Base-by-base conservation (phyloP, 2,113 vertebrate genomes). In the Myanophis thanlyinensis region DNA sequence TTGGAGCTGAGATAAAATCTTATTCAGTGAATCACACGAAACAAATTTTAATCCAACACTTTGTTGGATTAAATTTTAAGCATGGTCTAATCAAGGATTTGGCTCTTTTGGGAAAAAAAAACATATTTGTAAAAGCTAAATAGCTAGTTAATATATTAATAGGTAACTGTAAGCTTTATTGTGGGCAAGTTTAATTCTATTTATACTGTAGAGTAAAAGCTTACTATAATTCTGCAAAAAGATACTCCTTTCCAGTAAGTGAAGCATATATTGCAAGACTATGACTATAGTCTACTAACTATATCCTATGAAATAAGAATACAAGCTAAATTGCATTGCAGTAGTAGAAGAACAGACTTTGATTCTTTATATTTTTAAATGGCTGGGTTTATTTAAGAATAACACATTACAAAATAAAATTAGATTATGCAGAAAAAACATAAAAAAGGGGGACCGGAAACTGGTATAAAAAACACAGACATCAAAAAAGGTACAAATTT, bases 391-490 rank as follows among this genome's bases (percentile, higher is more conserved):
- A 89, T 67, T 85, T 22, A 88, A 51, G 90, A 4, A 18, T 0
- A 85, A 23, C 49, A 86, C 54, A 25, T 20, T 27, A 93, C 88
- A 73, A 87, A 91, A 86, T 47, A 90, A 62, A 54, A 95, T 95
- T 95, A 94, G 62, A 67, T 35, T 90, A 96, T 73, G 93, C 90
- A 87, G 56, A 91, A 90, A 93, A 93, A 93, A 95, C 94, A 95
- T 92, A 94, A 96, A 96, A 95, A 95, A 90, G 67, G 84, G 84
- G 93, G 90, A 13, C 59, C 92, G 93, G 90, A 92, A 93, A 30
- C 92, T 13, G 22, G 93, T 96, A 96, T 93, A 93, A 96, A 96
- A 91, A 96, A 94, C 88, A 95, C 52, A 89, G 27, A 90, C 7
- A 67, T 84, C 73, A 62, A 80, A 54, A 80, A 85, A 92, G 90